Conservation (phyloP, 2,888 invertebrate species). For the Fragum whitleyi region DNA sequence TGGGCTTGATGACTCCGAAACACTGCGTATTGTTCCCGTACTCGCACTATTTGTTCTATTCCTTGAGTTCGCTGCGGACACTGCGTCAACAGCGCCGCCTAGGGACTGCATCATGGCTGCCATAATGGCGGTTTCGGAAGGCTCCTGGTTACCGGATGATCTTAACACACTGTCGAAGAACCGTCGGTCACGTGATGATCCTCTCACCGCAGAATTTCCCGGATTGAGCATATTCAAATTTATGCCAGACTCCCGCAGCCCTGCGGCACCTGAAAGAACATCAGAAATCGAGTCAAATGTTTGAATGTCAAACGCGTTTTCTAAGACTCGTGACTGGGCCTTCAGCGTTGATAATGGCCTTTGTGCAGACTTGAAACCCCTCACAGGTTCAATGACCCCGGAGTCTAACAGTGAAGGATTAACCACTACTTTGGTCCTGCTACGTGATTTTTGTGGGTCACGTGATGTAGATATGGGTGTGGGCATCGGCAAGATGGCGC, state of each 20-base stretch:
- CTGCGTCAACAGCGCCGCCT: constrained; percentile 30
- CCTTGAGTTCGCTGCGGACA: constrained; percentile 27
- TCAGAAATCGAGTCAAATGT: constrained; percentile 19
- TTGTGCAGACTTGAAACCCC: neutral
- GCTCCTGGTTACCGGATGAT: constrained; percentile 17
- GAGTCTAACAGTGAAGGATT: constrained; percentile 11
- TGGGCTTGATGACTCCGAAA: neutral
- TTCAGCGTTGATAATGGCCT: neutral
- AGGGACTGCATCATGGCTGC: constrained; percentile 25
- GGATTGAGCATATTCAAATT: constrained; percentile 9
- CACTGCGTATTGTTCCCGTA: neutral
- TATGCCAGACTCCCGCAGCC: neutral
- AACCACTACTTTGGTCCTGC: constrained; percentile 5
- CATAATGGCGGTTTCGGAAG: constrained; percentile 17
- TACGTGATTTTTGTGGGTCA: constrained; percentile 1
- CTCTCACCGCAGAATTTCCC: neutral
- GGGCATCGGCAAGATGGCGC: constrained; percentile 23
- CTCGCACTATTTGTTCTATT: neutral
- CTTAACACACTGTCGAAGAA: neutral
- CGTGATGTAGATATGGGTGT: constrained; percentile 13
- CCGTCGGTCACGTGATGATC: constrained; percentile 2
- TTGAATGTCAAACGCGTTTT: constrained; percentile 11
- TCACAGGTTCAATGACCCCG: constrained; percentile 5
- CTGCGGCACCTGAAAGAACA: constrained; percentile 26
- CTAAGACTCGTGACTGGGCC: neutral